These are phyloP conservation scores for Cyprinodon tularosa DNA, from an alignment of 2,113 vertebrate genomes.

Conservation along the genomic window DNA sequence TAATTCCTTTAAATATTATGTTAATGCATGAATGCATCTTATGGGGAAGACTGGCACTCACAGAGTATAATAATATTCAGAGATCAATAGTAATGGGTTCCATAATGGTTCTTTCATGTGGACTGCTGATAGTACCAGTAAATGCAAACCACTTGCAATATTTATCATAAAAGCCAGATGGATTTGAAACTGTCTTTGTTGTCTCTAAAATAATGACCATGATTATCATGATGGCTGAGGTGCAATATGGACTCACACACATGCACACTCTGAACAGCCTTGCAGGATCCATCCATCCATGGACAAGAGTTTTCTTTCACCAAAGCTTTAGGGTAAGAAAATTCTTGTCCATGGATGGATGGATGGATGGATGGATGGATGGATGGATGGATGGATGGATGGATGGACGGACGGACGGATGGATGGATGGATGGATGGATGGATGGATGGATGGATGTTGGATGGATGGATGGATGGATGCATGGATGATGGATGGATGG, in stretches of 20 bases:
- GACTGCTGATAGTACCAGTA: constrained; percentile 42
- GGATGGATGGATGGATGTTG: no score
- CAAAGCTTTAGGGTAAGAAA: no score
- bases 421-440: no score
- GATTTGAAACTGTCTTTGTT: constrained; percentile 18
- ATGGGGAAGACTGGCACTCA: constrained; percentile 4
- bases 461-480: no score
- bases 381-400: no score
- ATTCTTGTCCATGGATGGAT: no score
- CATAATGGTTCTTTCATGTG: constrained; percentile 33
- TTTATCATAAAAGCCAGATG: constrained; percentile 31
- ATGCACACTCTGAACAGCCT: no score
- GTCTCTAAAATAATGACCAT: not conserved
- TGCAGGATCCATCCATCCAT: no score
- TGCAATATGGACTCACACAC: not conserved
- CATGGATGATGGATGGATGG: no score
- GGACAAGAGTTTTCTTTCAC: no score
- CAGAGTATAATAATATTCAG: constrained; percentile 21
- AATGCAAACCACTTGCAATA: constrained; percentile 18
- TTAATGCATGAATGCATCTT: not conserved
- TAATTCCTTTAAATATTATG: not conserved
- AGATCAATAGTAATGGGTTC: constrained; percentile 48
- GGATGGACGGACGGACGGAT: no score
- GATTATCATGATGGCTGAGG: not conserved
- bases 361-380: no score